A percentile compares a stretch with the other conserved stretches of the same genome.
Conservation (phyloP, 2,888 invertebrate genomes). For the Noctua comes region DNA sequence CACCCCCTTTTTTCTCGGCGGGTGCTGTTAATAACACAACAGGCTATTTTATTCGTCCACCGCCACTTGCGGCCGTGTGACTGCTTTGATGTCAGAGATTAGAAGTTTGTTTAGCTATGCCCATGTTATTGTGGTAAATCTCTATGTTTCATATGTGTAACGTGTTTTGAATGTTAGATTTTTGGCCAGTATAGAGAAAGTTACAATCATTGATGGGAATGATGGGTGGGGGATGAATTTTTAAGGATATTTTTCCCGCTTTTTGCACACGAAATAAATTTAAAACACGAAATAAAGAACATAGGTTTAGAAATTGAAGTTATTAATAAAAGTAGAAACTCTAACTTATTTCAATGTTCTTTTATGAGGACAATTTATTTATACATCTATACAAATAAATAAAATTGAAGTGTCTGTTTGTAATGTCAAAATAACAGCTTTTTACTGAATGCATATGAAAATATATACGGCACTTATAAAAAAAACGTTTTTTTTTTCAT, state of each 20-base stretch:
- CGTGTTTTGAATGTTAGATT: slow-evolving; percentile 41
- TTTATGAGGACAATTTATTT: neutral
- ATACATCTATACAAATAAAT: no score
- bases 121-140: slow-evolving; percentile 58
- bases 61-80: slow-evolving; percentile 86
- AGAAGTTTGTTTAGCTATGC: slow-evolving; percentile 80
- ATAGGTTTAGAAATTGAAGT: neutral
- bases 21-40: slow-evolving; percentile 89
- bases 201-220: slow-evolving; percentile 4
- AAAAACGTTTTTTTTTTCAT: no score
- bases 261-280: neutral
- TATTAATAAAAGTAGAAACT: neutral
- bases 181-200: neutral
- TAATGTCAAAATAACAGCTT: no score
- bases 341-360: neutral
- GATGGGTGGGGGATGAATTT: neutral
- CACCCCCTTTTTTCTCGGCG: slow-evolving; percentile 80
- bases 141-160: slow-evolving; percentile 44
- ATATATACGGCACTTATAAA: no score
- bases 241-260: neutral
- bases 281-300: no score
- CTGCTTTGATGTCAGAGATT: slow-evolving; percentile 88
- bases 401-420: no score
- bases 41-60: slow-evolving; percentile 88
- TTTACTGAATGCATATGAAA: no score